Evolutionary conservation across 2,113 vertebrate genomes (phyloP), one percentile per base, ranked within the genome.

Genomic region (Argyrosomus japonicus): DNA sequence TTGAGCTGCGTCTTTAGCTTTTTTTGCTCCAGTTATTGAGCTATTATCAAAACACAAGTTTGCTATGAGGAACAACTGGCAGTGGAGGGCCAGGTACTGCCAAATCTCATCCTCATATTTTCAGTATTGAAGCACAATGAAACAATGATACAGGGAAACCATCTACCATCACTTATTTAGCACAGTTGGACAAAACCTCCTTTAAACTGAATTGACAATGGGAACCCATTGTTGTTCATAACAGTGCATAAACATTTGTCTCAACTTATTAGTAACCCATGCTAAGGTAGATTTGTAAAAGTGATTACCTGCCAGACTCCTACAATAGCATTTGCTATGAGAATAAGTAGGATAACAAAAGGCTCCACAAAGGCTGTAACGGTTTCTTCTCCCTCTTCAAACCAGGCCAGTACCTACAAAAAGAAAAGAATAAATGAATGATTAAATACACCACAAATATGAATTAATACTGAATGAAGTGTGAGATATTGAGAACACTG

Each of bases 311-410:
- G 98, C 98, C 98, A 99, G 51, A 99, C 98, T 79, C 98, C 98
- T 60, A 99, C 98, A 86, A 99, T 97, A 68, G 98, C 98, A 91
- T 99, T 99, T 90, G 98, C 98, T 93, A 99, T 97, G 89, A 99
- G 97, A 94, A 99, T 99, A 82, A 99, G 97, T 51, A 99, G 95
- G 91, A 99, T 99, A 90, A 99, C 98, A 95, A 99, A 99, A 92
- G 98, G 98, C 83, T 99, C 98, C 95, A 99, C 98, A 89, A 99
- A 99, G 43, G 98, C 98, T 88, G 98, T 99, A 67, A 99, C 92
- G 36, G 98, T 99, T 94, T 98, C 97, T 95, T 99, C 98, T 84
- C 97, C 98, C 94, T 99, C 97, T 95, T 99, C 97, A 94, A 99
- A 99, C 98, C 97, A 99, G 88, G 98, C 98, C 96, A 99, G 95